Evolutionary conservation across 2,888 invertebrate genomes (phyloP).

Genomic region (Acrobasis suavella): DNA sequence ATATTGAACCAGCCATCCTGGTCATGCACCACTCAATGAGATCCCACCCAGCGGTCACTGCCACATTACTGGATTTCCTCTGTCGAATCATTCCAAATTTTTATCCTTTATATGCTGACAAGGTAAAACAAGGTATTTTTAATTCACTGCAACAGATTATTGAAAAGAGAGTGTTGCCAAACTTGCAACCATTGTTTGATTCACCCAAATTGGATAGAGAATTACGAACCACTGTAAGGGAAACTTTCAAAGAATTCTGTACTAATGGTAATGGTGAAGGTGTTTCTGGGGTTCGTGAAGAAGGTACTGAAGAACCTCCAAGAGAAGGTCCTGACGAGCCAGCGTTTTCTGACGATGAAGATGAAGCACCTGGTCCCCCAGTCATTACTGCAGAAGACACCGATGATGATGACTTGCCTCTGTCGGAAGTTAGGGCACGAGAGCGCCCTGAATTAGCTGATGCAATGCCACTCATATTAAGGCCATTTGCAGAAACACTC

Average conservation of each 20-base stretch:
- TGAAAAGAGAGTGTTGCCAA: constrained; percentile 95
- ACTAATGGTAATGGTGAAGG: constrained; percentile 79
- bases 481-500: constrained; percentile 72
- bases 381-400: constrained; percentile 80
- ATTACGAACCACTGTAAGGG: constrained; percentile 90
- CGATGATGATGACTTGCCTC: constrained; percentile 89
- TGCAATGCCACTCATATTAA: constrained; percentile 67
- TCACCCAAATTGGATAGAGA: constrained; percentile 94
- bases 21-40: constrained; percentile 97
- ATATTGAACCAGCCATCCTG: constrained; percentile 96
- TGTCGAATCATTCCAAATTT: constrained; percentile 95
- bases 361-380: constrained; percentile 79
- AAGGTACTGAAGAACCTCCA: constrained; percentile 66
- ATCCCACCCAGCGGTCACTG: constrained; percentile 95
- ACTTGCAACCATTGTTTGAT: constrained; percentile 92
- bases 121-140: constrained; percentile 91
- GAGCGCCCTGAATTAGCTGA: constrained; percentile 83
- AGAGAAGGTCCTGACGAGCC: constrained; percentile 85
- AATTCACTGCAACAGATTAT: constrained; percentile 92
- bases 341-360: constrained; percentile 93
- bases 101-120: constrained; percentile 89
- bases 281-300: constrained; percentile 74
- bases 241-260: constrained; percentile 96
- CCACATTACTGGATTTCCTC: constrained; percentile 94
- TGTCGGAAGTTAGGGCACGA: constrained; percentile 88